phyloP scores from a whole-genome alignment of 2,888 invertebrate species.

The Apocheima hispidaria region DNA sequence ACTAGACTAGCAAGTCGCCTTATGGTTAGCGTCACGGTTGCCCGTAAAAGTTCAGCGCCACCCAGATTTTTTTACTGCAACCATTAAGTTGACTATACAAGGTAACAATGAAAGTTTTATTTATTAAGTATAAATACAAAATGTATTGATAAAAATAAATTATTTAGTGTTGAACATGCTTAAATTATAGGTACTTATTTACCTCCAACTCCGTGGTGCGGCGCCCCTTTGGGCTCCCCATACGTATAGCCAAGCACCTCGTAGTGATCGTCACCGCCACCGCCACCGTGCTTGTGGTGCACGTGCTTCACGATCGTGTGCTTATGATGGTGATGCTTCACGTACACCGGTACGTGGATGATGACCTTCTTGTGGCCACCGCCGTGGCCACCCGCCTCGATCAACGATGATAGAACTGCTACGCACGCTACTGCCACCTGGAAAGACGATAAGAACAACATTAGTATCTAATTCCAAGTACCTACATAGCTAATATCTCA shows the following conservation, averaged over 20 bases:
- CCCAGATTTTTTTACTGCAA: too few relatives aligned
- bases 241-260: conserved; percentile 89
- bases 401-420: conserved; percentile 68
- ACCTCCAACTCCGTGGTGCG: conserved; percentile 77
- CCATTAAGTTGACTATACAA: too few relatives aligned
- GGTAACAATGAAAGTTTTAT: too few relatives aligned
- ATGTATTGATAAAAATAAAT: too few relatives aligned
- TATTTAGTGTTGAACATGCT: too few relatives aligned
- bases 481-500: too few relatives aligned
- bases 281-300: conserved; percentile 87
- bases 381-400: conserved; percentile 78
- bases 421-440: conserved; percentile 74
- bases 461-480: too few relatives aligned
- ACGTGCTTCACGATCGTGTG: conserved; percentile 92
- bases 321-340: conserved; percentile 92
- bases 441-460: conserved; percentile 31
- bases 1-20: too few relatives aligned
- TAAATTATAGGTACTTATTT: conserved; percentile 20
- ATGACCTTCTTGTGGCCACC: conserved; percentile 89
- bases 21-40: too few relatives aligned
- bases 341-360: conserved; percentile 92
- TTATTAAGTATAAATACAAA: too few relatives aligned
- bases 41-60: too few relatives aligned
- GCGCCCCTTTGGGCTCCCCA: conserved; percentile 87
- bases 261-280: conserved; percentile 87